Conservation (phyloP, 2,888 invertebrate genomes). For the Lacanobia oleracea region DNA sequence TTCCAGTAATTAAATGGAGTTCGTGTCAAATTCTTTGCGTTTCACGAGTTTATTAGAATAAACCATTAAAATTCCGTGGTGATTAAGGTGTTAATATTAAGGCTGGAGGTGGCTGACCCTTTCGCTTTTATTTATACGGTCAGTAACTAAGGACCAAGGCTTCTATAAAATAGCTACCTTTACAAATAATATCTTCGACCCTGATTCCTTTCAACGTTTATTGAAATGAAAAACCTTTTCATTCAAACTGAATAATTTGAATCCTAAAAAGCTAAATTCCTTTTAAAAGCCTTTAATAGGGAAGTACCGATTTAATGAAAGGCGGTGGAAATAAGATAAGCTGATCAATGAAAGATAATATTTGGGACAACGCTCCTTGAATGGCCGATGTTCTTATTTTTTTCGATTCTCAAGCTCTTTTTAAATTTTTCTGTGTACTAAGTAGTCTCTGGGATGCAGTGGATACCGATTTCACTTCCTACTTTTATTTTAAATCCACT, state of each 20-base stretch:
- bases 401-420: neutral
- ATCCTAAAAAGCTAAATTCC: conserved; percentile 9
- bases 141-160: neutral
- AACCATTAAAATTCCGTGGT: conserved; percentile 36
- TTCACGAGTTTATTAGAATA: conserved; percentile 18
- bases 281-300: conserved; percentile 18
- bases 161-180: neutral
- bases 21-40: conserved; percentile 45
- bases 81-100: conserved; percentile 19
- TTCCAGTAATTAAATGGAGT: conserved; percentile 22
- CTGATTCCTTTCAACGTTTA: conserved; percentile 14
- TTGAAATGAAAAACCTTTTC: conserved; percentile 26
- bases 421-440: neutral
- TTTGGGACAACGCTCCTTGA: neutral
- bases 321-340: conserved; percentile 3
- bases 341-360: conserved; percentile 5
- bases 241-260: conserved; percentile 26
- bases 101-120: conserved; percentile 4
- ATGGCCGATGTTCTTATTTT: neutral
- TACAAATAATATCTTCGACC: neutral
- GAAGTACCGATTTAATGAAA: conserved; percentile 28
- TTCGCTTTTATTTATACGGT: conserved; percentile 2
- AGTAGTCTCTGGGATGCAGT: too few relatives aligned
- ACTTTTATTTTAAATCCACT: too few relatives aligned
- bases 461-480: too few relatives aligned